These are phyloP conservation scores for Acestrorhynchus altus DNA, from an alignment of 2,797 vertebrate species.

Conservation along the genomic window DNA sequence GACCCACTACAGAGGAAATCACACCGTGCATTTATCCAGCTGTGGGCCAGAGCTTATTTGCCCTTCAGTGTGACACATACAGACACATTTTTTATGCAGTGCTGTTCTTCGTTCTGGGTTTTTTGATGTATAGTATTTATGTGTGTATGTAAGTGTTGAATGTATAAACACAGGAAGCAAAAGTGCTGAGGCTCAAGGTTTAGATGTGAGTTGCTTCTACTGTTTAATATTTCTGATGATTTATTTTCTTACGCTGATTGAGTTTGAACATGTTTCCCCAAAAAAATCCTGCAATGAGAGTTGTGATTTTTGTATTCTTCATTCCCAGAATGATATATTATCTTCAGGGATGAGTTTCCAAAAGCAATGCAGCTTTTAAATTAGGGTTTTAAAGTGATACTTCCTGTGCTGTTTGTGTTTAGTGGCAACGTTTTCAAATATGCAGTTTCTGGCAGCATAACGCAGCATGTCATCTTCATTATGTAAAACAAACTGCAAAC, in stretches of 20 bases:
- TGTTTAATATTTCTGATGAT: slow-evolving; percentile 4
- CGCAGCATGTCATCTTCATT: background rate
- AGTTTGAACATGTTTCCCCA: too few relatives aligned
- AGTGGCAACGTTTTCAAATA: too few relatives aligned
- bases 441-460: background rate
- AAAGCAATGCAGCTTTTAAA: background rate
- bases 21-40: slow-evolving; percentile 41
- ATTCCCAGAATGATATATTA: background rate
- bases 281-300: background rate
- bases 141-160: background rate
- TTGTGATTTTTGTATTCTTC: background rate
- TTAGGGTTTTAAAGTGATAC: background rate
- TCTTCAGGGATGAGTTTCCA: background rate
- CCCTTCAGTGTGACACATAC: slow-evolving; percentile 15
- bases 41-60: slow-evolving; percentile 39
- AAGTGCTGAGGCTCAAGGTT: background rate
- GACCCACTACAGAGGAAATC: slow-evolving; percentile 37
- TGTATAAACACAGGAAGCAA: slow-evolving; percentile 6
- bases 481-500: background rate
- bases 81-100: background rate
- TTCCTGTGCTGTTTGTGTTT: background rate
- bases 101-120: background rate
- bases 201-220: background rate
- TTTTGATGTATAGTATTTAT: background rate
- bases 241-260: background rate